Conservation (phyloP, 2,888 invertebrate species). For the Scaptomyza flava region DNA sequence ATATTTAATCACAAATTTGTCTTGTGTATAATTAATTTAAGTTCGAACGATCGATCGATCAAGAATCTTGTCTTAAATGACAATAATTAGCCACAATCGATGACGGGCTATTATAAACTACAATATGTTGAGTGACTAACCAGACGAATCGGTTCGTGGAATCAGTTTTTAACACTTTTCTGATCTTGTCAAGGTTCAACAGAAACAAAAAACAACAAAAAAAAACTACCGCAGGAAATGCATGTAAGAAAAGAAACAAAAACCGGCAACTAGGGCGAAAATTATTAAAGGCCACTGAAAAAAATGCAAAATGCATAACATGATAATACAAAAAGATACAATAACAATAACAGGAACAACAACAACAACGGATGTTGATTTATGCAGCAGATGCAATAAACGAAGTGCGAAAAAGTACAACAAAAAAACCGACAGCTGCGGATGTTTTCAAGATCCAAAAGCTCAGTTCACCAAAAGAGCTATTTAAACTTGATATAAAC, state of each 20-base stretch:
- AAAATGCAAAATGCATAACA: constrained; percentile 23
- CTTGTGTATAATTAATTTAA: constrained; percentile 49
- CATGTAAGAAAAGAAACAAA: constrained; percentile 49
- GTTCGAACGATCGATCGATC: constrained; percentile 1
- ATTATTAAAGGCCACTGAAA: constrained; percentile 40
- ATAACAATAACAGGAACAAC: constrained; percentile 31
- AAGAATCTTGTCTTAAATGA: constrained; percentile 36
- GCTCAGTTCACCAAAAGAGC: constrained; percentile 14
- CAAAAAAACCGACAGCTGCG: constrained; percentile 24
- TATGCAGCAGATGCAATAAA: constrained; percentile 61
- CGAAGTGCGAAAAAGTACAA: constrained; percentile 44
- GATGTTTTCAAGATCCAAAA: constrained; percentile 52
- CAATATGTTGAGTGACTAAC: constrained; percentile 30
- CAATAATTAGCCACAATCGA: constrained; percentile 38
- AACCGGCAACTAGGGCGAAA: constrained; percentile 60
- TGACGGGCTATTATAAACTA: constrained; percentile 34
- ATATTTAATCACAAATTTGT: neutral
- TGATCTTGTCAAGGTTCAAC: constrained; percentile 56
- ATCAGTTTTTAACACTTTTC: constrained; percentile 37
- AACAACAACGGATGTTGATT: constrained; percentile 64
- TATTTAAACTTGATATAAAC: constrained; percentile 13
- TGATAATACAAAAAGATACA: constrained; percentile 7
- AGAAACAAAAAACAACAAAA: neutral
- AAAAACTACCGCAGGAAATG: constrained; percentile 60
- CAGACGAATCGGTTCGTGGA: constrained; percentile 47